Percentiles rank a stretch among this genome's conserved stretches.
Conservation (phyloP, 2,888 invertebrate genomes). For the Himalopsyche anomala region DNA sequence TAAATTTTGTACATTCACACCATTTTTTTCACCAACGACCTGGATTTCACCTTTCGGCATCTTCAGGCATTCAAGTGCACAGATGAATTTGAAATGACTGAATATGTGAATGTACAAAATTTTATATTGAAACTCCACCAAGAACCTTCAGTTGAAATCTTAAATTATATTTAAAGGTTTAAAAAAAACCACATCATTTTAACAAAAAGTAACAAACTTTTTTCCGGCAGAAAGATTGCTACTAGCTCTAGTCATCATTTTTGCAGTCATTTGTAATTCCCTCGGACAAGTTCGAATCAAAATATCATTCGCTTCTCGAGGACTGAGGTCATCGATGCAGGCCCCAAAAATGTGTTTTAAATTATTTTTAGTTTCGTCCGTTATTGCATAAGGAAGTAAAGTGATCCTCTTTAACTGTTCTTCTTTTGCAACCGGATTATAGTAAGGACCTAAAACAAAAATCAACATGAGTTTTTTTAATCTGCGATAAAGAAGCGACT, state of each 20-base stretch:
- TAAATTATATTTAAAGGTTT: no score
- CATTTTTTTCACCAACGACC: no score
- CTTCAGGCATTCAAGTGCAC: no score
- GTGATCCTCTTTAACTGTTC: constrained; percentile 86
- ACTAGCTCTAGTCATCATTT: constrained; percentile 71
- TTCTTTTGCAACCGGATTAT: constrained; percentile 79
- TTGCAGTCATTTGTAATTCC: constrained; percentile 74
- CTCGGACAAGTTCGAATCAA: constrained; percentile 85
- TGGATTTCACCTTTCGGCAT: no score
- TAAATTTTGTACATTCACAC: no score
- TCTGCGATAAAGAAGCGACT: neutral
- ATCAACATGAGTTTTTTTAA: no score
- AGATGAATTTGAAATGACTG: no score
- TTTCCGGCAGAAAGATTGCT: constrained; percentile 54
- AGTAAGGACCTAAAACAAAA: constrained; percentile 75
- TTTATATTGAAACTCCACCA: no score
- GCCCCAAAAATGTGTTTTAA: constrained; percentile 81
- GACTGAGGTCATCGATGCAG: constrained; percentile 82
- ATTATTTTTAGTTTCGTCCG: constrained; percentile 80
- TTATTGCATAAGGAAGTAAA: constrained; percentile 82
- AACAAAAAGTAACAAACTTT: constrained; percentile 39
- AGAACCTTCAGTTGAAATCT: no score
- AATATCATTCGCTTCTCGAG: constrained; percentile 88
- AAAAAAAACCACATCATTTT: neutral
- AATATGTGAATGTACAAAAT: no score